phyloP scores from a whole-genome alignment of 1,140 invertebrate species.

The Neodiprion virginianus region DNA sequence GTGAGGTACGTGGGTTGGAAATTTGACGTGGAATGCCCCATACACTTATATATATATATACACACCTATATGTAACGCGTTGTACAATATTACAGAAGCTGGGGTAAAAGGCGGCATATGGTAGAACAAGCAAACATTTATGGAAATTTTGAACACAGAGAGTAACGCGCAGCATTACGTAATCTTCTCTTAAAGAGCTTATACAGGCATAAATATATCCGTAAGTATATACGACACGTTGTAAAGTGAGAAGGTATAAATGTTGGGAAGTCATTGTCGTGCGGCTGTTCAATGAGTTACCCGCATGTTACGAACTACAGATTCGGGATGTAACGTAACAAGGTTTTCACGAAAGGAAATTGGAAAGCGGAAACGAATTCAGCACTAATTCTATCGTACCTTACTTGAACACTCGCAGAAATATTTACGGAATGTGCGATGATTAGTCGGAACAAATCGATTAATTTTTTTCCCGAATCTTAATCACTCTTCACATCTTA shows the following conservation, averaged over 20 bases:
- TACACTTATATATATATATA: not conserved
- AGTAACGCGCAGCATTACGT: too few relatives aligned
- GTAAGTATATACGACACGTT: too few relatives aligned
- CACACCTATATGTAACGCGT: not conserved
- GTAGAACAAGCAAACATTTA: constrained; percentile 16
- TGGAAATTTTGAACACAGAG: not conserved
- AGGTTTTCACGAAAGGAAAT: constrained; percentile 13
- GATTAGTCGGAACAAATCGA: too few relatives aligned
- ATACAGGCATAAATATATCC: too few relatives aligned
- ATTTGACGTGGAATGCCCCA: not conserved
- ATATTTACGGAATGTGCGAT: too few relatives aligned
- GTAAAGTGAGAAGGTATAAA: too few relatives aligned
- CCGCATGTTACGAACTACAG: not conserved
- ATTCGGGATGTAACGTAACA: not conserved
- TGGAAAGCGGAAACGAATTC: constrained; percentile 45
- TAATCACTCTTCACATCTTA: too few relatives aligned
- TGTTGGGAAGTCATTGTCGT: not conserved
- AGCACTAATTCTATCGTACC: constrained; percentile 20
- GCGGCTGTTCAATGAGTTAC: not conserved
- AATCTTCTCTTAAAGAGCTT: too few relatives aligned
- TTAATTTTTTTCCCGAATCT: too few relatives aligned
- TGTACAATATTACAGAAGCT: constrained; percentile 19
- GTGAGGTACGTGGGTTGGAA: too few relatives aligned
- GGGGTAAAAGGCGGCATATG: constrained; percentile 31
- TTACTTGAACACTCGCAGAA: too few relatives aligned